Evolutionary conservation across 2,888 invertebrate species (phyloP).

Genomic region (Ferdinandea cuprea): DNA sequence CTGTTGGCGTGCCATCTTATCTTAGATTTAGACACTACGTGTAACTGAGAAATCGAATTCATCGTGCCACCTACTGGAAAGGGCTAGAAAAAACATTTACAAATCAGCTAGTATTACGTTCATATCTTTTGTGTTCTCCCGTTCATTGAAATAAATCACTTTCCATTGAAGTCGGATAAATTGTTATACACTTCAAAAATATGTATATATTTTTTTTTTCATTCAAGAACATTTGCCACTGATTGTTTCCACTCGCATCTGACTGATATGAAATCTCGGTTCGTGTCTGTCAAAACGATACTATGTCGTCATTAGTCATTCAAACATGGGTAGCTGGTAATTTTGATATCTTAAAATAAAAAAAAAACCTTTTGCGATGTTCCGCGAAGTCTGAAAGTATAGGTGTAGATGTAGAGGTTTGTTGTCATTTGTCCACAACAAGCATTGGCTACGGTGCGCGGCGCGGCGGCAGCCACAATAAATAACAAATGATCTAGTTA

Average conservation of each 20-base stretch:
- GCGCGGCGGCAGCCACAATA: conserved; percentile 16
- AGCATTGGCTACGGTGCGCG: too few relatives aligned
- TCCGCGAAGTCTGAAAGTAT: not conserved
- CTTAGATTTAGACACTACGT: too few relatives aligned
- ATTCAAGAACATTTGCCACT: not conserved
- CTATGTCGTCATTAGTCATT: conserved; percentile 67
- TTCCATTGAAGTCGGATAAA: too few relatives aligned
- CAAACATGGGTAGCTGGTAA: conserved; percentile 26
- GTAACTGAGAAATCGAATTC: too few relatives aligned
- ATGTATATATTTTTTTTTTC: too few relatives aligned
- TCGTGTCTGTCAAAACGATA: conserved; percentile 13
- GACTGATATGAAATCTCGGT: not conserved
- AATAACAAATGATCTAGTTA: conserved; percentile 59
- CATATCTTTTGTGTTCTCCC: too few relatives aligned
- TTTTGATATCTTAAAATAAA: conserved; percentile 22
- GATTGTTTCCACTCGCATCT: conserved; percentile 18
- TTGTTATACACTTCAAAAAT: too few relatives aligned
- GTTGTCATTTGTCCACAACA: conserved; percentile 9
- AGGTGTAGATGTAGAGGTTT: not conserved
- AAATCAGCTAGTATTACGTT: too few relatives aligned
- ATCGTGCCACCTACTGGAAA: too few relatives aligned
- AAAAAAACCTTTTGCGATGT: conserved; percentile 15
- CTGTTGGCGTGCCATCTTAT: too few relatives aligned
- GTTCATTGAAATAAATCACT: too few relatives aligned
- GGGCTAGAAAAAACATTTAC: too few relatives aligned